Conservation (phyloP, 1,140 invertebrate species). For the Hypothenemus hampei region DNA sequence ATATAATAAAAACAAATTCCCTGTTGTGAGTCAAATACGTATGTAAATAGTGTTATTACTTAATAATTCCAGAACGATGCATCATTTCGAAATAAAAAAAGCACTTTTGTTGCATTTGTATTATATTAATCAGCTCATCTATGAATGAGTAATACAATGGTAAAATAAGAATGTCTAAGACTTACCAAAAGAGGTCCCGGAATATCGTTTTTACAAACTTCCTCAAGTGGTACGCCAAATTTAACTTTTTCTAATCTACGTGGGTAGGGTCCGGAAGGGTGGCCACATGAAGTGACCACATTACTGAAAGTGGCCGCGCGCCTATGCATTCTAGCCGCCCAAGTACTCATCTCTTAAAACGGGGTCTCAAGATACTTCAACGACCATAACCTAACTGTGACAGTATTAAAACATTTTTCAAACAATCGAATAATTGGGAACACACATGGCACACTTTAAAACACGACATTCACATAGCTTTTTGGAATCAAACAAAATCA, state of each 20-base stretch:
- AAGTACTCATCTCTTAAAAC: conserved; percentile 67
- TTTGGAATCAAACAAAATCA: too few relatives aligned
- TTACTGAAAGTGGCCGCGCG: conserved; percentile 82
- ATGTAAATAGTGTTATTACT: too few relatives aligned
- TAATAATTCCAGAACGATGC: too few relatives aligned
- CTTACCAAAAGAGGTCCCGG: conserved; percentile 82
- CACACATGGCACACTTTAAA: too few relatives aligned
- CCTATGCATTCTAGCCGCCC: conserved; percentile 84
- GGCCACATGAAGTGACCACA: conserved; percentile 83
- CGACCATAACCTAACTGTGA: conserved; percentile 25
- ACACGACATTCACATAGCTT: too few relatives aligned
- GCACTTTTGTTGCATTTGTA: too few relatives aligned
- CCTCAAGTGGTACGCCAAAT: conserved; percentile 81
- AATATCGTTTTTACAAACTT: conserved; percentile 91
- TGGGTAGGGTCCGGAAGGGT: conserved; percentile 69
- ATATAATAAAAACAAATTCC: too few relatives aligned
- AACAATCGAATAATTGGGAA: conserved; percentile 22
- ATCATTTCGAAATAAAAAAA: too few relatives aligned
- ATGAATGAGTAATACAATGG: not conserved
- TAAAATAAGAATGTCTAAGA: conserved; percentile 27
- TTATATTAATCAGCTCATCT: too few relatives aligned
- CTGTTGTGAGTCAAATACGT: too few relatives aligned
- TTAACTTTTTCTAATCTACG: conserved; percentile 87
- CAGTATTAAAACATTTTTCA: conserved; percentile 23
- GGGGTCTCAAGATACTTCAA: conserved; percentile 10